A percentile compares a stretch with the other conserved stretches of the same genome.
Evolutionary conservation across 2,888 invertebrate species (phyloP).

Genomic region (Anaspis maculata): DNA sequence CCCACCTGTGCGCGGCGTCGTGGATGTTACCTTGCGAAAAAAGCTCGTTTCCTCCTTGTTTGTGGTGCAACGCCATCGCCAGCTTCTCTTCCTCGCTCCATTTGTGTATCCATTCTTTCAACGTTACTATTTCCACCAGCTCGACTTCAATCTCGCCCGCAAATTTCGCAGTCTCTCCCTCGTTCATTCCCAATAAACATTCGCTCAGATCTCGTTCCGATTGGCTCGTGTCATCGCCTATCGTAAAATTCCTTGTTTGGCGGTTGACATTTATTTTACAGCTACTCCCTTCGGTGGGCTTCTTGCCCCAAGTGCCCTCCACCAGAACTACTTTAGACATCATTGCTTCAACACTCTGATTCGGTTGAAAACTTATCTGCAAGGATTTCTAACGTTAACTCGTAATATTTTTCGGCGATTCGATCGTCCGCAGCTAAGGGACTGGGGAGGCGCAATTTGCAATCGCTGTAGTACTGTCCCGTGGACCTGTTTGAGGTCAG

Average conservation of each 20-base stretch:
- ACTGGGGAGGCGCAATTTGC: conserved; percentile 32
- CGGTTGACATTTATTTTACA: conserved; percentile 31
- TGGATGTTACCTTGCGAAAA: conserved; percentile 53
- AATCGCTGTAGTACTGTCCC: conserved; percentile 38
- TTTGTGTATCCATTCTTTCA: conserved; percentile 37
- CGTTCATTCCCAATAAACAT: conserved; percentile 43
- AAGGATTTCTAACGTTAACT: conserved; percentile 33
- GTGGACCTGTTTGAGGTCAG: conserved; percentile 35
- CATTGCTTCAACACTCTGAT: conserved; percentile 31
- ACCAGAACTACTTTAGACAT: conserved; percentile 26
- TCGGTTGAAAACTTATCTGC: conserved; percentile 31
- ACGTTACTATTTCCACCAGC: too few relatives aligned
- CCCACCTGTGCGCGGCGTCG: conserved; percentile 68
- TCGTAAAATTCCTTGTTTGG: conserved; percentile 22
- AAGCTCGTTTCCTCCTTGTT: conserved; percentile 50
- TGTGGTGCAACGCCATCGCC: conserved; percentile 40
- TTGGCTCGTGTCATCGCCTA: conserved; percentile 43
- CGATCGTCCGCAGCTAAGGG: conserved; percentile 30
- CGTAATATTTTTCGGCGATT: conserved; percentile 32
- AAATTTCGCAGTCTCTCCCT: conserved; percentile 43
- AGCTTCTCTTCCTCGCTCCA: conserved; percentile 40
- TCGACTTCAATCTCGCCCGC: conserved; percentile 36
- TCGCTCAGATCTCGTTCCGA: conserved; percentile 44
- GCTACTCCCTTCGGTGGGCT: conserved; percentile 36
- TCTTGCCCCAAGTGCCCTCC: conserved; percentile 28